Base-by-base conservation (phyloP, 2,797 vertebrate species). In the Pseudochaenichthys georgianus region DNA sequence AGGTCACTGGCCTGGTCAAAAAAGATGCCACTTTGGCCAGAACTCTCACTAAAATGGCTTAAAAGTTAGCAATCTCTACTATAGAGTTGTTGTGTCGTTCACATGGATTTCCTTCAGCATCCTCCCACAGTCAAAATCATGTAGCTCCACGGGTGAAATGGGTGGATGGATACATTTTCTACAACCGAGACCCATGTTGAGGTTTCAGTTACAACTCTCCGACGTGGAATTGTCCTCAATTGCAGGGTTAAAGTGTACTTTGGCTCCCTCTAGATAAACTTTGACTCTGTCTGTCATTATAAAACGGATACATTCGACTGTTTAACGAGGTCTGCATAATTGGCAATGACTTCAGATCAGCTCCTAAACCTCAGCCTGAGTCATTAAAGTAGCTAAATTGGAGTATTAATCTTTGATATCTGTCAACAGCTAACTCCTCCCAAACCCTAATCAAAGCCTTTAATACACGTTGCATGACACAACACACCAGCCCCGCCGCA, bases 201-300 rank as follows among this genome's bases (percentile, higher is more conserved):
- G 17, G 12, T 73, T 73, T 65, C 42, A 21, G 16, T 58, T 23
- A 9, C 50, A 68, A 45, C 64, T 9, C 55, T 78, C 64, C 3
- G 62, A 92, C 89, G 86, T 93, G 92, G 87, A 88, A 50, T 80
- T 72, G 78, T 64, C 78, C 85, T 85, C 43, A 81, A 65, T 83
- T 80, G 7, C 64, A 42, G 10, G 73, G 74, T 75, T 83, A 79
- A 93, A 86, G 88, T 85, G 85, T 89, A 92, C 88, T 90, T 89
- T 90, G 78, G 53, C 70, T 74, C 43, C 62, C 47, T 23, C 34
- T 43, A 59, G 70, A 73, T 92, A 89, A 91, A 79, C 89, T 64
- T 82, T 92, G 87, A 65, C 76, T 77, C 64, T 7, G 3, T 23
- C 54, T 73, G 64, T 28, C 51, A 51, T 85, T 85, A 92, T 88